Conservation (phyloP, 2,888 invertebrate genomes). For the Philhelius pedissequus region DNA sequence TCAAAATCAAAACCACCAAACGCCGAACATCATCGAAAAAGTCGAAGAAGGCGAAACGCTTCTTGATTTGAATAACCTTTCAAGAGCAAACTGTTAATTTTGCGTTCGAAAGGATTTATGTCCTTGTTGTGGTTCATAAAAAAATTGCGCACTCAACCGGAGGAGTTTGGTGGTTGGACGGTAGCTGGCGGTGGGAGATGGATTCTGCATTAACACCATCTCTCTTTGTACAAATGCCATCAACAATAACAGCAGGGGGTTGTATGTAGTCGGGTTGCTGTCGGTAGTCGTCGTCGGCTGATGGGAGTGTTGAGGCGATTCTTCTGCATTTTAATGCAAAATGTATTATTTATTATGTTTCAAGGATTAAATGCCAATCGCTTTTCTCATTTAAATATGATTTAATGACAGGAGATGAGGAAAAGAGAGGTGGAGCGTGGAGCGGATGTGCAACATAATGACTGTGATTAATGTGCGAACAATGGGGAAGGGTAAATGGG, state of each 20-base stretch:
- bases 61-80: conserved; percentile 33
- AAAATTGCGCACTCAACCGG: conserved; percentile 56
- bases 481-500: not conserved
- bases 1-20: conserved; percentile 8
- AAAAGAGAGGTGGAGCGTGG: not conserved
- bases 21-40: not conserved
- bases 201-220: conserved; percentile 55
- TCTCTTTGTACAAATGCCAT: conserved; percentile 48
- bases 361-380: conserved; percentile 64
- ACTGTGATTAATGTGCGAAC: conserved; percentile 52
- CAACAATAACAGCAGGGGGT: conserved; percentile 38
- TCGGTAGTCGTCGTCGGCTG: not conserved
- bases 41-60: too few relatives aligned
- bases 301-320: not conserved
- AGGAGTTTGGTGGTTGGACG: not conserved
- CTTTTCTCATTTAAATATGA: conserved; percentile 54
- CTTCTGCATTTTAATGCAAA: conserved; percentile 60
- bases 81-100: conserved; percentile 20
- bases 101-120: conserved; percentile 42
- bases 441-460: conserved; percentile 39
- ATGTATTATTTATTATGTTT: conserved; percentile 61
- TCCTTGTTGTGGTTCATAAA: conserved; percentile 66
- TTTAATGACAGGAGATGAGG: conserved; percentile 46
- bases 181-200: not conserved
- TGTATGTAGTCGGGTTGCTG: too few relatives aligned